Conservation (phyloP, 2,797 vertebrate species). For the Mycteria americana region DNA sequence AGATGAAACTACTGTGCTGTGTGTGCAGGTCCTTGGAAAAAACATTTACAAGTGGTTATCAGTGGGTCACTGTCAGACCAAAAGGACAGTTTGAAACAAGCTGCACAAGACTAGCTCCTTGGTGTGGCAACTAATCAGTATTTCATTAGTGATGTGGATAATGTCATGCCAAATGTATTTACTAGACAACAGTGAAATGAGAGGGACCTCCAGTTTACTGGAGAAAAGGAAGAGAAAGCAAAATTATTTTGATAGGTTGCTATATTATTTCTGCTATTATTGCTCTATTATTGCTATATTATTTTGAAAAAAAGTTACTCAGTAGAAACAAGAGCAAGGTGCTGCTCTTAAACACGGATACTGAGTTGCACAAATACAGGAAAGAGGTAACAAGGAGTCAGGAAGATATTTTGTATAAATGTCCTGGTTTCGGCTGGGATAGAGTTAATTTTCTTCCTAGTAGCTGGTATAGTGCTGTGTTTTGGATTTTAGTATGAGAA, state of each 20-base stretch:
- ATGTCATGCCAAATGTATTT: neutral
- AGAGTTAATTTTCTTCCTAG: no score
- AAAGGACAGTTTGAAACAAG: neutral
- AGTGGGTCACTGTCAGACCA: fast-evolving
- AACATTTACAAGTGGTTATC: neutral
- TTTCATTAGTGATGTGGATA: neutral
- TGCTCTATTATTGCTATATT: neutral
- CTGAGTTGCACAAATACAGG: neutral
- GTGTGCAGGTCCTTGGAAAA: neutral
- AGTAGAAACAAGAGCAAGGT: neutral
- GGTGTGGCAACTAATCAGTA: neutral
- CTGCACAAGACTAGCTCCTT: neutral
- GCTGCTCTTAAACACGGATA: neutral
- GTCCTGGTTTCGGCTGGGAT: no score
- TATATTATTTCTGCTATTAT: neutral
- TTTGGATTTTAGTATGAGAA: no score
- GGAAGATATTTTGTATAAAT: neutral
- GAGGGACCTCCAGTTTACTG: neutral
- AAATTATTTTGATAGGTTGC: neutral
- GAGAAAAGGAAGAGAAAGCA: neutral
- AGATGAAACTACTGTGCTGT: neutral
- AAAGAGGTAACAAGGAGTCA: neutral
- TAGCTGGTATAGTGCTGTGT: no score
- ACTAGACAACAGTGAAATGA: neutral
- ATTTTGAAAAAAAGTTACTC: neutral